Evolutionary conservation across 2,113 vertebrate genomes (phyloP).

Genomic region (Dipodomys stephensi): DNA sequence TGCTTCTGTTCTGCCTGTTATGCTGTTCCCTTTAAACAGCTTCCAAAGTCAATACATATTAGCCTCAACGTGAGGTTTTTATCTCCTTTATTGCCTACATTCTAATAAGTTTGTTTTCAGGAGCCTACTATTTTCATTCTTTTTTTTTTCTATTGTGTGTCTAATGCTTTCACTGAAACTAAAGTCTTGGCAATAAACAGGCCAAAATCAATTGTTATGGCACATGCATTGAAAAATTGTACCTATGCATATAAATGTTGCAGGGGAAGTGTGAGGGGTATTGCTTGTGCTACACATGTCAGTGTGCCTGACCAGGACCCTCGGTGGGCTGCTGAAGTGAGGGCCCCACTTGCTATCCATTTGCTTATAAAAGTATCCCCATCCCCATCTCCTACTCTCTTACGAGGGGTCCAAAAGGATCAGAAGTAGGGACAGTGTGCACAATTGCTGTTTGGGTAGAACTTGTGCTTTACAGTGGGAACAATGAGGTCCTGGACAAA

Average conservation of each 20-base stretch:
- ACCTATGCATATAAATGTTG: constrained; percentile 36
- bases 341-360: not conserved
- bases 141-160: constrained; percentile 62
- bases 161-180: constrained; percentile 73
- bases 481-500: not conserved
- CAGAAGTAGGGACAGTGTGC: not conserved
- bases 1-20: constrained; percentile 17
- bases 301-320: not conserved
- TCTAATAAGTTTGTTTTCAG: constrained; percentile 74
- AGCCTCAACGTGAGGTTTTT: constrained; percentile 49
- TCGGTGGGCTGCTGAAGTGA: not conserved
- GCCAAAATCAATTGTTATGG: constrained; percentile 56
- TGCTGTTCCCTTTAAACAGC: constrained; percentile 1
- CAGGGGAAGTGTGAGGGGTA: not conserved
- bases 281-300: not conserved
- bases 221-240: constrained; percentile 64
- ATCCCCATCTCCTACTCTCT: not conserved
- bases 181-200: constrained; percentile 52
- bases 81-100: constrained; percentile 10
- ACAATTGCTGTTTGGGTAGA: not conserved
- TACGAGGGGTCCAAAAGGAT: not conserved
- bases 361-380: not conserved
- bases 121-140: constrained; percentile 45
- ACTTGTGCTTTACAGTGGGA: not conserved
- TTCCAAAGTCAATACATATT: constrained; percentile 69